phyloP scores from a whole-genome alignment of 2,113 vertebrate genomes.

The Rhinichthys klamathensis region DNA sequence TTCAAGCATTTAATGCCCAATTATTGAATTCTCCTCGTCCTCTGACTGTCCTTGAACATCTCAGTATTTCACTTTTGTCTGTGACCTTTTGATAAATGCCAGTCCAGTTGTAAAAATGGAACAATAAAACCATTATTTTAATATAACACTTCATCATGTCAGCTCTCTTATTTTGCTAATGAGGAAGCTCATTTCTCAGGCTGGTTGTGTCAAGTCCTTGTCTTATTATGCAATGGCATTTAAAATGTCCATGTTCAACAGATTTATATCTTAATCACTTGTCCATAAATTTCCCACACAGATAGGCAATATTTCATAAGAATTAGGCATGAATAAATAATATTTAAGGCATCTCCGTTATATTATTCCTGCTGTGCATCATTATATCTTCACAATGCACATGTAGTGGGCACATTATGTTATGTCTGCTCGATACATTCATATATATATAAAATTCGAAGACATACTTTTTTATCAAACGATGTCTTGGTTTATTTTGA shows the following conservation, averaged over 20 bases:
- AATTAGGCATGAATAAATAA: conserved; percentile 34
- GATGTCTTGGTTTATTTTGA: neutral
- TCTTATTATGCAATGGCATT: conserved; percentile 28
- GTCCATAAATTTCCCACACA: conserved; percentile 9
- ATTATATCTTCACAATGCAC: neutral
- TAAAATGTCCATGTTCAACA: conserved; percentile 41
- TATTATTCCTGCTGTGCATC: neutral
- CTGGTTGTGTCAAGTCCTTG: conserved; percentile 20
- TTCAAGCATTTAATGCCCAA: conserved; percentile 15
- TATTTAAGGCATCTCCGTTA: neutral
- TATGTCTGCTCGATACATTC: neutral
- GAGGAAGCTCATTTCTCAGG: conserved; percentile 31
- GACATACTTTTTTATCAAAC: neutral
- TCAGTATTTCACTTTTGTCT: conserved; percentile 29
- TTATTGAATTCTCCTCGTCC: conserved; percentile 26
- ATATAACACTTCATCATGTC: conserved; percentile 42
- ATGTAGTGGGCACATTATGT: neutral
- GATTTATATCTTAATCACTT: conserved; percentile 32
- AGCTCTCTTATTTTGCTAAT: conserved; percentile 38
- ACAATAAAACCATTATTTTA: conserved; percentile 41
- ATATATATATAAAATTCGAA: neutral
- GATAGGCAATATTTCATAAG: neutral
- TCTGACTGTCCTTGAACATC: conserved; percentile 30
- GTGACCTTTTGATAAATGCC: conserved; percentile 45
- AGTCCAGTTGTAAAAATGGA: conserved; percentile 44